Base-by-base conservation (phyloP, 2,113 vertebrate genomes). In the Toxotes jaculatrix region DNA sequence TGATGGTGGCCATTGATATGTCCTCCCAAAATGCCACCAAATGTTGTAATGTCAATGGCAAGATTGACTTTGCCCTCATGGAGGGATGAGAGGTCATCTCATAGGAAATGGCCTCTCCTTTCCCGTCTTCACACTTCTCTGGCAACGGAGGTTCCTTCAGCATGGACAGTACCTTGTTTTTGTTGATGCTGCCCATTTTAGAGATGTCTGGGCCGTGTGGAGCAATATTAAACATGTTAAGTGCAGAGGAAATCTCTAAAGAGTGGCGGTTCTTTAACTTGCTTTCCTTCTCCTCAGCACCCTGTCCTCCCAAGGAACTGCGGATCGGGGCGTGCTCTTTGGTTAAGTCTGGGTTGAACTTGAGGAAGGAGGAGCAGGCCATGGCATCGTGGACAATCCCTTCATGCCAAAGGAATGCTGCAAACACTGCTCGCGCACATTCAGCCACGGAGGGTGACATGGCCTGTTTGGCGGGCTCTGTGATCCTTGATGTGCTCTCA, bases 141-240 rank as follows among this genome's bases (percentile, higher is more conserved):
- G 97, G 98, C 55, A 99, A 93, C 1, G 98, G 97, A 4, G 98
- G 97, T 49, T 99, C 98, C 88, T 99, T 99, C 40, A 99, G 94
- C 98, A 99, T 99, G 5, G 98, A 99, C 4, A 99, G 94, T 32
- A 99, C 98, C 80, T 99, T 99, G 75, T 99, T 99, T 94, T 99
- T 99, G 91, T 99, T 99, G 91, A 99, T 99, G 93, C 98, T 99
- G 49, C 98, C 98, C 98, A 99, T 99, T 94, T 99, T 99, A 68
- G 98, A 99, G 90, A 99, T 99, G 92, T 99, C 98, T 23, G 98
- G 98, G 55, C 98, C 98, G 11, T 99, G 98, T 62, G 98, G 98
- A 4, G 98, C 92, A 82, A 99, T 99, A 83, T 99, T 98, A 89
- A 99, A 99, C 97, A 99, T 99, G 89, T 99, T 99, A 19, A 99